These are phyloP conservation scores for Torymus aiolomorphi DNA, from an alignment of 2,888 invertebrate genomes.

Conservation along the genomic window DNA sequence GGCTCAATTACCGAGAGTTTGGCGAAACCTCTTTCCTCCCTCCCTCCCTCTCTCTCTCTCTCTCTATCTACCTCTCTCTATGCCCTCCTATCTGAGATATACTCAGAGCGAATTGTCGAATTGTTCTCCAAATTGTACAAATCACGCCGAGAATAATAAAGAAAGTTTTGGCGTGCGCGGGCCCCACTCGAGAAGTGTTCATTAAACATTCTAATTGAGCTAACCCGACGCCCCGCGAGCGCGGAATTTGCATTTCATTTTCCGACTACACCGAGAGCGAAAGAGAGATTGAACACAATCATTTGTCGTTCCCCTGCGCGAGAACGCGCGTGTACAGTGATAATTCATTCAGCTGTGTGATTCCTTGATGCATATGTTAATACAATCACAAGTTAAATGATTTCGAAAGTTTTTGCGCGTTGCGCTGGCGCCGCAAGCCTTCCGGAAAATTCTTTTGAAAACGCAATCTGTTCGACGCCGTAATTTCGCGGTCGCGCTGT, in stretches of 20 bases:
- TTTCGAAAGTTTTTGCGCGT: conserved; percentile 21
- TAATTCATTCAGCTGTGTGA: conserved; percentile 29
- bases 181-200: conserved; percentile 20
- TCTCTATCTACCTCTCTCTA: no score
- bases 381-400: conserved; percentile 51
- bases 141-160: conserved; percentile 53
- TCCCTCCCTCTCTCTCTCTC: conserved; percentile 11
- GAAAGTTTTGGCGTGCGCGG: conserved; percentile 44
- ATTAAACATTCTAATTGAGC: conserved; percentile 57
- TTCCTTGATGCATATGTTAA: conserved; percentile 53
- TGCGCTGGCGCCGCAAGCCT: not conserved
- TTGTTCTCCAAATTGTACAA: conserved; percentile 53
- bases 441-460: conserved; percentile 40
- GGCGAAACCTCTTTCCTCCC: conserved; percentile 38
- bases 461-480: conserved; percentile 21
- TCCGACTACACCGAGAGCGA: not conserved
- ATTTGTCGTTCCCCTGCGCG: conserved; percentile 28
- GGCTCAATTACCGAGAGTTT: conserved; percentile 66
- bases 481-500: conserved; percentile 41
- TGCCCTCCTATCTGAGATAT: no score
- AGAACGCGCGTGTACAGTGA: not conserved
- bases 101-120: conserved; percentile 27
- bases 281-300: conserved; percentile 51
- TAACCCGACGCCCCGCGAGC: conserved; percentile 4
- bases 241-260: conserved; percentile 52